Evolutionary conservation across 2,797 vertebrate genomes (phyloP).

Genomic region (Balearica regulorum): DNA sequence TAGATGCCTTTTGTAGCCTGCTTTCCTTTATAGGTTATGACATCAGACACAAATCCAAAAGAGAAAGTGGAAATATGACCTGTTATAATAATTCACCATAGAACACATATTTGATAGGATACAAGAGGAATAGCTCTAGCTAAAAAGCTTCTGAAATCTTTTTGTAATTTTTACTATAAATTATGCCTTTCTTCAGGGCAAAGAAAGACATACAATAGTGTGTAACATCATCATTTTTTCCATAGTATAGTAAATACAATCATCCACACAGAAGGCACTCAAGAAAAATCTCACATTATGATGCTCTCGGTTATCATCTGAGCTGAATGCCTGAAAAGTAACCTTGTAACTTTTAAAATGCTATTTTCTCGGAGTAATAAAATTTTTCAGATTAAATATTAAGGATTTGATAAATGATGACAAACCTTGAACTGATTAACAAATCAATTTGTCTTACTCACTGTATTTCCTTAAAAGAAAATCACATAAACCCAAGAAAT

Average conservation of each 20-base stretch:
- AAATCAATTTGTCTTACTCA: not conserved
- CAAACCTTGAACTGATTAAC: not conserved
- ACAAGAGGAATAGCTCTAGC: not conserved
- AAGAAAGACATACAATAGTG: not conserved
- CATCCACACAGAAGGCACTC: not conserved
- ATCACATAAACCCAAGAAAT: not conserved
- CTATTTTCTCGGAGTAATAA: not conserved
- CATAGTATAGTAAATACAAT: not conserved
- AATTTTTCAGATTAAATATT: not conserved
- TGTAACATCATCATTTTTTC: not conserved
- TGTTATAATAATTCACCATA: not conserved
- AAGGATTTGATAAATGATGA: not conserved
- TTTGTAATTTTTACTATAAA: constrained; percentile 9
- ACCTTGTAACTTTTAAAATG: not conserved
- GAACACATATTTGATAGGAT: not conserved
- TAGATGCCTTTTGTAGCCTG: not conserved
- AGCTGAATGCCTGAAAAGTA: not conserved
- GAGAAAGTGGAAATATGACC: not conserved
- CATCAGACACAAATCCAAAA: not conserved
- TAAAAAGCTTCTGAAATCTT: not conserved
- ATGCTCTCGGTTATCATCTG: not conserved
- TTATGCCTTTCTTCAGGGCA: not conserved
- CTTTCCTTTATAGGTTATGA: not conserved
- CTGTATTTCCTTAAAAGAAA: not conserved
- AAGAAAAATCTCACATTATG: not conserved